Conservation (phyloP, 2,113 vertebrate genomes). For the Pelobates fuscus region DNA sequence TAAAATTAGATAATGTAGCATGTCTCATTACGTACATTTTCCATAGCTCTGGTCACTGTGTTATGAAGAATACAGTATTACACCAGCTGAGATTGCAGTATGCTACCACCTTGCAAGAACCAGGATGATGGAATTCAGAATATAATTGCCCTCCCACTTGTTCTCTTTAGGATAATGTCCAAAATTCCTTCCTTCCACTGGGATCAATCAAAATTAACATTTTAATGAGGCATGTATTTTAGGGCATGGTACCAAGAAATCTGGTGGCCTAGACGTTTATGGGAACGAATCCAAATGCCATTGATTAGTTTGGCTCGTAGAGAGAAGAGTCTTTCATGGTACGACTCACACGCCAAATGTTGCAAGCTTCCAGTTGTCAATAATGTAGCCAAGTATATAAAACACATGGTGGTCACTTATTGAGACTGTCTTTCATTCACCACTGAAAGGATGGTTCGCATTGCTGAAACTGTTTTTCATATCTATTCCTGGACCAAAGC, state of each 20-base stretch:
- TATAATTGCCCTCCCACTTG: slow-evolving; percentile 18
- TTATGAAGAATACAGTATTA: too few species aligned
- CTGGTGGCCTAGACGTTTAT: slow-evolving; percentile 30
- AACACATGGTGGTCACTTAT: not conserved
- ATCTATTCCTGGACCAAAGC: too few species aligned
- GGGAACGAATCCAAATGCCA: slow-evolving; percentile 34
- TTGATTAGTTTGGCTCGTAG: slow-evolving; percentile 39
- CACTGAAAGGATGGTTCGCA: not conserved
- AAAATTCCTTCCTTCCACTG: slow-evolving; percentile 32
- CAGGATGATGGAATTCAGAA: slow-evolving; percentile 30
- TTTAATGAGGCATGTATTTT: slow-evolving; percentile 46
- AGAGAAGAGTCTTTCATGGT: slow-evolving; percentile 8
- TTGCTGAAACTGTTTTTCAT: too few species aligned
- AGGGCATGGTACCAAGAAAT: slow-evolving; percentile 39
- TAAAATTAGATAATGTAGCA: too few species aligned
- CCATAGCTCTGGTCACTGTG: too few species aligned
- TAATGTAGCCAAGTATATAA: not conserved
- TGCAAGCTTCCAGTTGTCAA: slow-evolving; percentile 4
- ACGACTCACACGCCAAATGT: not conserved
- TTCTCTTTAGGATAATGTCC: slow-evolving; percentile 29
- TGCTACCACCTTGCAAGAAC: not conserved
- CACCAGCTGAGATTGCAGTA: too few species aligned
- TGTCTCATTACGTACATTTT: too few species aligned
- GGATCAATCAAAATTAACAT: slow-evolving; percentile 45
- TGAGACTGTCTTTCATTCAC: not conserved